phyloP scores from a whole-genome alignment of 2,113 vertebrate genomes.

The Neodontobutis hainanensis region DNA sequence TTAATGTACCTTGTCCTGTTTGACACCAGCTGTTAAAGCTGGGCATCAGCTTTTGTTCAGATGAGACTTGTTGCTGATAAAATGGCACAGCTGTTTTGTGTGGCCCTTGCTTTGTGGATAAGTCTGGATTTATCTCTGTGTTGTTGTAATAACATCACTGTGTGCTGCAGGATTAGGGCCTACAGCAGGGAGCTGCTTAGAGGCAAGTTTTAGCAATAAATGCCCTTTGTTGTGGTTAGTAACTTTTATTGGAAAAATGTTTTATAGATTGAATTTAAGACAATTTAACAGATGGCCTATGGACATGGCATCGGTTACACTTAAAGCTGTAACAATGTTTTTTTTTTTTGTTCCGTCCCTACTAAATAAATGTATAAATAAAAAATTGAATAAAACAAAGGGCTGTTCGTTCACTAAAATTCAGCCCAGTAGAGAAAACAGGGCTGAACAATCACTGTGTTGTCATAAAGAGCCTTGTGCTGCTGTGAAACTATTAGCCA shows the following conservation, averaged over 20 bases:
- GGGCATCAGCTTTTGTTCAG: constrained; percentile 21
- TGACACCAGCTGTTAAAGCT: constrained; percentile 9
- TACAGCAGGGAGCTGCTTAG: constrained; percentile 34
- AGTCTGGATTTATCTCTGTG: constrained; percentile 69
- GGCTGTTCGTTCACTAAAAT: constrained; percentile 16
- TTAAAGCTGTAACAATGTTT: no score
- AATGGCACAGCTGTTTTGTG: constrained; percentile 55
- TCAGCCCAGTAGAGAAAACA: constrained; percentile 29
- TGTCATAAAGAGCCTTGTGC: constrained; percentile 34
- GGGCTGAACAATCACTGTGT: constrained; percentile 14
- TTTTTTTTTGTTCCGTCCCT: no score
- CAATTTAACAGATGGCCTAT: no score
- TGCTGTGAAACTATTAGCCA: constrained; percentile 27
- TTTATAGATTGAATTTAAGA: constrained; percentile 29
- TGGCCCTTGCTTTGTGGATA: constrained; percentile 63
- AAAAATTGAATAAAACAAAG: constrained; percentile 7
- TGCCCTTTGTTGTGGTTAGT: constrained; percentile 61
- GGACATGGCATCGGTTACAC: no score
- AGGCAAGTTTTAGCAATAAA: constrained; percentile 55
- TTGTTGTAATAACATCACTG: constrained; percentile 61
- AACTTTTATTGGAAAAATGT: constrained; percentile 36
- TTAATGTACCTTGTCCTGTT: background rate
- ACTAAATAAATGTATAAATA: no score
- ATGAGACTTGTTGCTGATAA: constrained; percentile 44
- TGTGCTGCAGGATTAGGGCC: constrained; percentile 56